Conservation (phyloP, 2,113 vertebrate genomes). For the Sclerurus mexicanus region DNA sequence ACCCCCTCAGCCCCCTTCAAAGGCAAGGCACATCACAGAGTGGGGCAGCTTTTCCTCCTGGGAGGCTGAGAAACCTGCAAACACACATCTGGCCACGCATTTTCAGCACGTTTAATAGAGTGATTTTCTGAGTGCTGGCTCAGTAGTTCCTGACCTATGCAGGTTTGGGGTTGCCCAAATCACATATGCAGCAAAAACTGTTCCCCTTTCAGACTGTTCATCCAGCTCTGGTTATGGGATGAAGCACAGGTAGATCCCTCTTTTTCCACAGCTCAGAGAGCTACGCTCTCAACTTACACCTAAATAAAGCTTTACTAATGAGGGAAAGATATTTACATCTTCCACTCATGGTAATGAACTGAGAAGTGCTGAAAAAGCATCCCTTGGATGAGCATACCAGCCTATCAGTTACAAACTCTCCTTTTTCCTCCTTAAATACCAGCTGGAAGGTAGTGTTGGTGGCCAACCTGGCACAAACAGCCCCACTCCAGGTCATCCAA, state of each 20-base stretch:
- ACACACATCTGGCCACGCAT: not conserved
- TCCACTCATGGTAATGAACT: not conserved
- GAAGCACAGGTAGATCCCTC: not conserved
- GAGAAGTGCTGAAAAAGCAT: not conserved
- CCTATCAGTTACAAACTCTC: not conserved
- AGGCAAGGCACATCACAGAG: not conserved
- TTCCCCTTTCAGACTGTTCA: not conserved
- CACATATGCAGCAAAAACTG: fast-evolving
- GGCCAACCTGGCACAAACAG: not conserved
- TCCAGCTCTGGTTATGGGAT: not conserved
- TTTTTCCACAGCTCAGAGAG: not conserved
- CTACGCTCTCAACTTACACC: not conserved
- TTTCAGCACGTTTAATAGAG: not conserved
- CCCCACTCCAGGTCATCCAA: not conserved
- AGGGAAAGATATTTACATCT: not conserved
- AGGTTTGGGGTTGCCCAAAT: not conserved
- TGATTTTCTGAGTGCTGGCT: not conserved
- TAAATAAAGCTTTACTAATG: not conserved
- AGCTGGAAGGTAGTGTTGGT: not conserved
- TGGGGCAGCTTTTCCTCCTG: not conserved
- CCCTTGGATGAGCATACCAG: not conserved
- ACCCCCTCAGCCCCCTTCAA: not conserved
- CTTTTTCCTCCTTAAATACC: not conserved
- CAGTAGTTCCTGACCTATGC: not conserved
- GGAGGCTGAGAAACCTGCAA: not conserved